Percentiles rank a stretch among this genome's conserved stretches.
Evolutionary conservation across 1,140 invertebrate genomes (phyloP).

Genomic region (Aricia agestis): DNA sequence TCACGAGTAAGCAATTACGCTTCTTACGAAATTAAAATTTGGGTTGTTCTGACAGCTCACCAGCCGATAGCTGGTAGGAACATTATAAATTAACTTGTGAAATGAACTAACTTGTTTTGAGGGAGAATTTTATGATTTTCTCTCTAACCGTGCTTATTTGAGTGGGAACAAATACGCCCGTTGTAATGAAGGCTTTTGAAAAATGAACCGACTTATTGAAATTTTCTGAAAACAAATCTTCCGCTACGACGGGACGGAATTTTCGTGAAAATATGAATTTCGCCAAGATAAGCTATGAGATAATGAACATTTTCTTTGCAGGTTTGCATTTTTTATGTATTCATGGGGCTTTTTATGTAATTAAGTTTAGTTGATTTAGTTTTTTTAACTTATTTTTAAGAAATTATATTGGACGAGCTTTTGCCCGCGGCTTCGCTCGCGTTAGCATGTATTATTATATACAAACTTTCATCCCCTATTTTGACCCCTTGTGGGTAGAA

Average conservation of each 20-base stretch:
- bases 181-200: constrained; percentile 22
- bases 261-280: constrained; percentile 14
- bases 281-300: constrained; percentile 1
- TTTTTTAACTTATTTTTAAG: too few relatives aligned
- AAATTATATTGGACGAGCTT: too few relatives aligned
- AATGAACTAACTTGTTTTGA: constrained; percentile 19
- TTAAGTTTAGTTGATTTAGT: not conserved
- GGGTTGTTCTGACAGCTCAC: not conserved
- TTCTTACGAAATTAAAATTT: constrained; percentile 6
- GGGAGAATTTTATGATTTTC: constrained; percentile 14
- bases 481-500: too few relatives aligned
- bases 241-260: constrained; percentile 13
- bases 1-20: not conserved
- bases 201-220: constrained; percentile 23
- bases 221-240: constrained; percentile 22
- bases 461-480: too few relatives aligned
- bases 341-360: not conserved
- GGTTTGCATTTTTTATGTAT: constrained; percentile 5
- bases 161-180: constrained; percentile 21
- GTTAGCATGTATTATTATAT: too few relatives aligned
- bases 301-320: constrained; percentile 5
- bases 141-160: constrained; percentile 16
- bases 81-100: constrained; percentile 1
- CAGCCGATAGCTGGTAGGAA: not conserved
- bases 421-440: too few relatives aligned